Evolutionary conservation across 2,113 vertebrate genomes (phyloP), one percentile per base, ranked within the genome.

Genomic region (Gavia stellata): DNA sequence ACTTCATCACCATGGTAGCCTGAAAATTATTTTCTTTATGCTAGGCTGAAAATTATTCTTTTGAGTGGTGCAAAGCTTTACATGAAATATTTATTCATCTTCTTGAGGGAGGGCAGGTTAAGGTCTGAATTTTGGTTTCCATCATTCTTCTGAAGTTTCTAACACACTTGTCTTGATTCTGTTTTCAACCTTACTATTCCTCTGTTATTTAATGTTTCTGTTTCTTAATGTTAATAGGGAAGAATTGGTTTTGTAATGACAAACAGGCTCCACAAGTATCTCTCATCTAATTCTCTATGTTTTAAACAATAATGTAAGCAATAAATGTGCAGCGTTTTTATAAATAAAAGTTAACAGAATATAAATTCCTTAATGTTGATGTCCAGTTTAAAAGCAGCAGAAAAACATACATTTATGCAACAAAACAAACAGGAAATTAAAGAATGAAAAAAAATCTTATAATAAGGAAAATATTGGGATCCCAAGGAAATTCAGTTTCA

Each of bases 51-150:
- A n/a, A 63, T 75, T 59, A 90, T 53, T 73, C 66, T 85, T 85
- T 87, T 79, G 34, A 81, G 17, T 71, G 5, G 15, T 53, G 16
- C 74, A 94, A 59, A 86, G 2, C 8, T 50, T 62, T 33, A 25
- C 23, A 50, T 92, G 1, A 94, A 92, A 94, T 86, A 92, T 90
- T 92, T 79, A 71, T 86, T 80, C 6, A 36, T 40, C 33, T 63
- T 79, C 71, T 50, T 85, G 28, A 25, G 6, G 9, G 20, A 90
- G 29, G 24, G 12, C 53, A 56, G 4, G 15, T 45, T 88, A 67
- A 93, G 42, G 44, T 88, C 33, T 82, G n/a, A 50, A 71, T 86
- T 88, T 81, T 6, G 1, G 33, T 28, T 74, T 92, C 31, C 2
- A 21, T 58, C 14, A 28, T 55, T 92, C n/a, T 28, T 71, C 56